These are phyloP conservation scores for Rhopalosiphum nymphaeae DNA, from an alignment of 2,888 invertebrate genomes.

Conservation along the genomic window DNA sequence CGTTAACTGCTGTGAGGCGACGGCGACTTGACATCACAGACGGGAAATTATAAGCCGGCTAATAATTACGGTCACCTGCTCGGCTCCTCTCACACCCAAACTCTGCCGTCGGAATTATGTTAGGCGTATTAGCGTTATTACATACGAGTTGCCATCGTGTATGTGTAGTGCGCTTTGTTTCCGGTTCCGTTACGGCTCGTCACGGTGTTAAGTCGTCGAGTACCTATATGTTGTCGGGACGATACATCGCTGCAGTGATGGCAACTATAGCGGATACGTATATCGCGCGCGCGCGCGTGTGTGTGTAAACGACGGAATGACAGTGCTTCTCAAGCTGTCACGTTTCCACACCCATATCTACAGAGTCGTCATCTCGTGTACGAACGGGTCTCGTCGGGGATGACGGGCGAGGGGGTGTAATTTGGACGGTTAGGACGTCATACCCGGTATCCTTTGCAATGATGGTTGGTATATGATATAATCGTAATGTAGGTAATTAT, in stretches of 20 bases:
- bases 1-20: neutral
- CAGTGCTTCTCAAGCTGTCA: neutral
- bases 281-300: neutral
- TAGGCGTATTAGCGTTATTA: neutral
- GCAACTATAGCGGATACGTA: neutral
- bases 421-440: neutral
- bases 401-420: neutral
- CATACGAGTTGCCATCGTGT: neutral
- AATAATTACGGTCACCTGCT: constrained; percentile 33
- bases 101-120: neutral
- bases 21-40: constrained; percentile 4
- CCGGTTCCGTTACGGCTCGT: constrained; percentile 31
- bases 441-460: neutral
- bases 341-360: neutral
- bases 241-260: neutral
- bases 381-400: neutral
- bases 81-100: neutral
- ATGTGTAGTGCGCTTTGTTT: neutral
- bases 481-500: neutral
- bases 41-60: constrained; percentile 21
- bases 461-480: no score
- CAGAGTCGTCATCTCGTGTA: neutral
- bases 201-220: constrained; percentile 14
- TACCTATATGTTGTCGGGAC: neutral
- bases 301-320: neutral